Evolutionary conservation across 2,888 invertebrate species (phyloP).

Genomic region (Mythimna impura): DNA sequence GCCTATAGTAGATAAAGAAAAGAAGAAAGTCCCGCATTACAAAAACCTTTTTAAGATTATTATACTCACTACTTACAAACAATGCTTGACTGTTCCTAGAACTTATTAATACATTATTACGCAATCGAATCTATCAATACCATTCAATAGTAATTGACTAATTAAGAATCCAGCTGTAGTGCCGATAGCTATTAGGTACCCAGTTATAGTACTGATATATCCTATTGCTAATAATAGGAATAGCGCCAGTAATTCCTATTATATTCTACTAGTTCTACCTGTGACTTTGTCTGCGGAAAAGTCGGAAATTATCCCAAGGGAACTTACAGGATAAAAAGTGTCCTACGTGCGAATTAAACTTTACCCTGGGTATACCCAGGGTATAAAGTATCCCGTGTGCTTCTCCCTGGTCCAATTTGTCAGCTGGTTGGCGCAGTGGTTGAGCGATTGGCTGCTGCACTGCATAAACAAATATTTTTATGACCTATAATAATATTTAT

Average conservation of each 20-base stretch:
- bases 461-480: too few species aligned
- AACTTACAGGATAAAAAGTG: too few species aligned
- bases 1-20: too few species aligned
- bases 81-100: slow-evolving; percentile 11
- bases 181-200: slow-evolving; percentile 19
- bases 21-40: too few species aligned
- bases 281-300: not conserved
- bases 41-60: too few species aligned
- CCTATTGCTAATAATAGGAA: slow-evolving; percentile 58
- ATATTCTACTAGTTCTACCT: slow-evolving; percentile 34
- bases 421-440: too few species aligned
- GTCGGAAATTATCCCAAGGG: not conserved
- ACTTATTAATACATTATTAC: slow-evolving; percentile 30
- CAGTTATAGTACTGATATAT: slow-evolving; percentile 40
- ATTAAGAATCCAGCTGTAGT: slow-evolving; percentile 30
- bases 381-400: too few species aligned
- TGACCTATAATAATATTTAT: too few species aligned
- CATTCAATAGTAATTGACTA: slow-evolving; percentile 25
- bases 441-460: too few species aligned
- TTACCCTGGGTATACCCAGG: too few species aligned
- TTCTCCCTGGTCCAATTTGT: too few species aligned
- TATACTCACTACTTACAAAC: not conserved
- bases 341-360: too few species aligned
- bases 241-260: slow-evolving; percentile 52
- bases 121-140: slow-evolving; percentile 33